Evolutionary conservation across 2,888 invertebrate genomes (phyloP).

Genomic region (Arrhopalites spinosus): DNA sequence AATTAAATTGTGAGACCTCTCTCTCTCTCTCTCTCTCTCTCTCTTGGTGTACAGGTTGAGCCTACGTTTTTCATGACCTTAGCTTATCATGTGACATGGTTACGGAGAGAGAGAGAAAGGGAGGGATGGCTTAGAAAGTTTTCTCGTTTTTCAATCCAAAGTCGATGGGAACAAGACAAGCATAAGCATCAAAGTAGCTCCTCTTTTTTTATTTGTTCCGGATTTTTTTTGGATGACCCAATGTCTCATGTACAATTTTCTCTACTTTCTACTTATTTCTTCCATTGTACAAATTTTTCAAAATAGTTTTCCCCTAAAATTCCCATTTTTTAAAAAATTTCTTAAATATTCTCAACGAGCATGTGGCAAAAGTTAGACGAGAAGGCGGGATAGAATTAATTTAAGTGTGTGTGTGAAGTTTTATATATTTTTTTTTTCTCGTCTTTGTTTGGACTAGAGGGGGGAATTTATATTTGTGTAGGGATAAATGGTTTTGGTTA

Average conservation of each 20-base stretch:
- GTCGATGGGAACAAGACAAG: background rate
- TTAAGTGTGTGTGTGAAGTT: too few relatives aligned
- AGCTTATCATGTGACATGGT: too few relatives aligned
- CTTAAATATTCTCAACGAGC: too few relatives aligned
- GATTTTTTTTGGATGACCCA: background rate
- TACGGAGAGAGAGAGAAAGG: background rate
- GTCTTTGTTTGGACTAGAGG: background rate
- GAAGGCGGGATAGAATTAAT: too few relatives aligned
- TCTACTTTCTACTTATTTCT: background rate
- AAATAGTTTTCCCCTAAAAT: too few relatives aligned
- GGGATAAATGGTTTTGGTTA: background rate
- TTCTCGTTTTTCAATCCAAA: constrained; percentile 16
- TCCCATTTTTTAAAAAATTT: too few relatives aligned
- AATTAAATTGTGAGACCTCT: too few relatives aligned
- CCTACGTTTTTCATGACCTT: background rate
- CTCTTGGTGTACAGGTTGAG: background rate
- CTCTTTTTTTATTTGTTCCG: background rate
- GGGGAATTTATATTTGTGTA: background rate
- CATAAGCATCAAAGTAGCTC: too few relatives aligned
- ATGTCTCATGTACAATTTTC: background rate
- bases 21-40: too few relatives aligned
- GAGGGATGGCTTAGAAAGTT: constrained; percentile 13
- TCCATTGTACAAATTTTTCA: too few relatives aligned
- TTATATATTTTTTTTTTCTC: too few relatives aligned
- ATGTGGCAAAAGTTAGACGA: too few relatives aligned